Evolutionary conservation across 2,113 vertebrate species (phyloP), one percentile per base, ranked within the genome.

Genomic region (Antechinus flavipes): DNA sequence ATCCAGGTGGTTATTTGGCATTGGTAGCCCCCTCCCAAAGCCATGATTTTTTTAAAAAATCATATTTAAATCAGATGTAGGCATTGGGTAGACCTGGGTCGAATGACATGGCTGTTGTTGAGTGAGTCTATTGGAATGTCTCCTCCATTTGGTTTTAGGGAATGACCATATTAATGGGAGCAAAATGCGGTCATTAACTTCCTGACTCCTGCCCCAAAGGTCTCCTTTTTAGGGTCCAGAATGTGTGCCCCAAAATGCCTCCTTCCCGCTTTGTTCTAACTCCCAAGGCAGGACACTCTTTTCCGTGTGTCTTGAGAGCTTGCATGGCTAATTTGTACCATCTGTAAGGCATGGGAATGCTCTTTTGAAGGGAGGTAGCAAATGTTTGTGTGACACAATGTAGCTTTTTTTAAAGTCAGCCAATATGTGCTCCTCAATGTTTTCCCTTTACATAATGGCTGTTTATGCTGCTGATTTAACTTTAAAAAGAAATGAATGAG

Each of bases 401-500:
- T 93, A 93, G 94, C 54, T 96, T 92, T 91, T 90, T 94, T 90
- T 7, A 23, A 96, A 94, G 93, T 95, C 91, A 93, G 92, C 84
- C 53, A 92, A 90, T 91, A 94, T 92, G 91, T 94, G 56, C 93
- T 97, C 97, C 56, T 84, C 54, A 91, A 94, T 92, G 84, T 52
- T 89, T 55, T 90, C 84, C 11, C 35, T 95, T 84, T 91, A 54
- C 90, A 27, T 30, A 14, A 46, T 25, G 92, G 50, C 49, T 97
- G 90, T 96, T 76, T 96, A 94, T 97, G 95, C 94, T 97, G 95
- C 94, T 91, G 95, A 96, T 96, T 55, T 96, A 96, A 95, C 91
- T 42, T 35, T 76, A 92, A 95, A 95, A 93, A 84, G 23, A 61
- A 30, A 93, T 95, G 42, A 53, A 50, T 55, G 52, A 46, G 27